Evolutionary conservation across 2,888 invertebrate genomes (phyloP), one percentile per base, ranked within the genome.

Genomic region (Alcis repandata): DNA sequence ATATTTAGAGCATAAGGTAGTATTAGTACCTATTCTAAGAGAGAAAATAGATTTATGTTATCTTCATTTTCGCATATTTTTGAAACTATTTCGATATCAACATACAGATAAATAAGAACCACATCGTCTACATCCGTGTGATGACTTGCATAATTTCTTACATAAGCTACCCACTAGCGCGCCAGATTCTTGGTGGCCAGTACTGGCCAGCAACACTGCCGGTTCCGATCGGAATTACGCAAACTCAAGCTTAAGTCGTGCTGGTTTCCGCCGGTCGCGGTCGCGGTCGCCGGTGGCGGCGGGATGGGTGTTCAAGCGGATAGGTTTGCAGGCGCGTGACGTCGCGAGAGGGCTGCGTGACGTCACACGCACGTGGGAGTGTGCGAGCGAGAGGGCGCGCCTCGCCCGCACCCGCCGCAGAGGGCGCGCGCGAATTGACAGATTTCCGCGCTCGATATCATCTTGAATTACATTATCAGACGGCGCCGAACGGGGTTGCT

Each of bases 351-450:
- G 85, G 73, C 83, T 70, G 76, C 38, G 80, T 89, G 88, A 90
- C 91, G 90, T 90, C 90, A 91, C 84, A 71, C 79, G 87, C 91
- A 91, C 91, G 91, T 89, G 91, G 88, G 87, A 77, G 88, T 82
- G 86, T 72, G 84, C 80, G 87, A 89, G 75, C 76, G 85, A 78
- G 90, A 74, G 74, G 75, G 77, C 72, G 71, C 78, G 78, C 20
- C 63, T 15, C 77, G 58, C 71, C 72, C 73, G 68, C 74, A 73
- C 67, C 75, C 77, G 72, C 78, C 75, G 79, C 80, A 79, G 78
- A 83, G 87, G 86, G 87, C 79, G 88, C 87, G 84, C 87, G 85
- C 87, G 85, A 87, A 87, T 87, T 89, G 86, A 89, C 89, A 88
- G 87, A 86, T 88, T 85, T 87, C 84, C 87, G 81, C 90, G 90